Percentiles rank a stretch among this genome's conserved stretches.
Evolutionary conservation across 2,888 invertebrate species (phyloP).

Genomic region (Galerucella pusilla): DNA sequence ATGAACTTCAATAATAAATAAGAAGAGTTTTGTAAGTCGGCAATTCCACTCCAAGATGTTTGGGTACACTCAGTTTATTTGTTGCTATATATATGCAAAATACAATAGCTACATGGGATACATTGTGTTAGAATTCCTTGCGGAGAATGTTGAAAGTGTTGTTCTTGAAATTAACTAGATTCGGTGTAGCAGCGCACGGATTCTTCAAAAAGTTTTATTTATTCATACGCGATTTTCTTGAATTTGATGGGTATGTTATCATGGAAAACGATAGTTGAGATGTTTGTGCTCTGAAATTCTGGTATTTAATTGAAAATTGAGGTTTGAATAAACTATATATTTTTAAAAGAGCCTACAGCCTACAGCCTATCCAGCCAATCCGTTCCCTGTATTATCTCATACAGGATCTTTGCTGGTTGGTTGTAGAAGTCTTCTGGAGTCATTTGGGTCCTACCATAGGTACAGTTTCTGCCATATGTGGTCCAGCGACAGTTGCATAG

Average conservation of each 20-base stretch:
- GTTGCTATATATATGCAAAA: conserved; percentile 19
- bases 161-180: not conserved
- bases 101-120: conserved; percentile 4
- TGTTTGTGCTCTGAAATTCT: no score
- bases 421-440: no score
- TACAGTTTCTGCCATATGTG: no score
- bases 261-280: no score
- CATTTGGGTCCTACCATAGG: no score
- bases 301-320: no score
- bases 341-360: no score
- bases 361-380: no score
- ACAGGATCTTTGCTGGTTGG: no score
- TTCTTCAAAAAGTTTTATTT: not conserved
- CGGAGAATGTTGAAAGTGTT: not conserved
- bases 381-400: no score
- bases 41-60: conserved; percentile 35
- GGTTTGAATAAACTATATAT: no score
- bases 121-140: conserved; percentile 1
- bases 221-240: not conserved
- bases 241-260: not conserved
- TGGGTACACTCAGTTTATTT: conserved; percentile 19
- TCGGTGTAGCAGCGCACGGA: not conserved
- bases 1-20: conserved; percentile 44
- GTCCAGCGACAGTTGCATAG: no score
- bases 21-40: conserved; percentile 40